Percentiles rank a stretch among this genome's conserved stretches.
Conservation (phyloP, 30 jellyfish, hydroid and myxozoan species). For the Turritopsis rubra region DNA sequence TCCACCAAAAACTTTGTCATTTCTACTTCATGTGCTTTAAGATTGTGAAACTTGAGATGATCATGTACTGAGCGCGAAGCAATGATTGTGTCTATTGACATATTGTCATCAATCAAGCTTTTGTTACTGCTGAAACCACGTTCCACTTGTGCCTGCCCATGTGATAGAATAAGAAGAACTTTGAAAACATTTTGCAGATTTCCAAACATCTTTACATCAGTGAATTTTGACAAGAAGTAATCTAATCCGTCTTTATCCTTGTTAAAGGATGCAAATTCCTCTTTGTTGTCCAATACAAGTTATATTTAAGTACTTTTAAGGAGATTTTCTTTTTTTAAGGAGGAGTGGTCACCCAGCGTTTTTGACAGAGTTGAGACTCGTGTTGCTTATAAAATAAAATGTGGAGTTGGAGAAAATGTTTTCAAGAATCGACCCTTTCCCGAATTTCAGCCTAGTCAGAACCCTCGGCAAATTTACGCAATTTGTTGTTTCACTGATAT, state of each 20-base stretch:
- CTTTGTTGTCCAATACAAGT: too few relatives aligned
- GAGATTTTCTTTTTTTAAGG: too few relatives aligned
- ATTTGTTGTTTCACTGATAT: too few relatives aligned
- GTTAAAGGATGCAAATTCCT: neutral
- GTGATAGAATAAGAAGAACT: too few relatives aligned
- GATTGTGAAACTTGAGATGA: conserved; percentile 3
- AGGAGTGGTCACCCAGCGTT: too few relatives aligned
- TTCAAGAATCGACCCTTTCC: neutral
- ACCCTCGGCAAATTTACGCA: too few relatives aligned
- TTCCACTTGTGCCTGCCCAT: too few relatives aligned
- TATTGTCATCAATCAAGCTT: conserved; percentile 25
- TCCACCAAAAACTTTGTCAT: neutral
- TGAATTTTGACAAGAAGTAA: neutral
- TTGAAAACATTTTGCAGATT: too few relatives aligned
- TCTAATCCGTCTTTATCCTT: conserved; percentile 6
- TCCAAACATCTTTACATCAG: neutral
- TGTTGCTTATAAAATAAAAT: too few relatives aligned
- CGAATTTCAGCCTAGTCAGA: too few relatives aligned
- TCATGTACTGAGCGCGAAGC: neutral
- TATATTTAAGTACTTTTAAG: too few relatives aligned
- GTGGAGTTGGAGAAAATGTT: neutral
- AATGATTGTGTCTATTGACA: conserved; percentile 1
- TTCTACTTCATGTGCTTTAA: conserved; percentile 6
- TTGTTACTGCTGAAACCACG: conserved; percentile 28
- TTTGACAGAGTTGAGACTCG: too few relatives aligned